Base-by-base conservation (phyloP, 2,888 invertebrate genomes). In the Smittia aterrima region DNA sequence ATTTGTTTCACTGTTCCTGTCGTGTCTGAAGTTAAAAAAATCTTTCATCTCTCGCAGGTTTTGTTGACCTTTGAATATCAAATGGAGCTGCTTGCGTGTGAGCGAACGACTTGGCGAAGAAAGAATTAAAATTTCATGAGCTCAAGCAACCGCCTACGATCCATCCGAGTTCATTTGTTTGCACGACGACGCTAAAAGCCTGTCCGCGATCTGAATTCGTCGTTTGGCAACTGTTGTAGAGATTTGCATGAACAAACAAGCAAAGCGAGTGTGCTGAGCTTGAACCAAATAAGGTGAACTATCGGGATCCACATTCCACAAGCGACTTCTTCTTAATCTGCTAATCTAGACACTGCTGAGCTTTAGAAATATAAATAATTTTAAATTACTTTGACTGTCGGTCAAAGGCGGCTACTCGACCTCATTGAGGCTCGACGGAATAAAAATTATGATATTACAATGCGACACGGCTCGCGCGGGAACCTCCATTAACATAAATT, bases 191-290 rank as follows among this genome's bases (percentile, higher is more conserved):
- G 47, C 16, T 16, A 47, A 47, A 47, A 47, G 47, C 47, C 11
- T 47, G 47, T 47, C 47, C 47, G 47, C 47, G 47, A 16, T 3
- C 47, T n/a, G 47, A 47, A 47, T n/a, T 16, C 47, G 11, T n/a
- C 9, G 47, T 9, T 32, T 9, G 32, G 32, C 32, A 32, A 32
- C 47, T 47, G 47, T 47, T 2, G 47, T 22, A 2, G 47, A 13
- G 18, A 71, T 71, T 71, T 71, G 54, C 70, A 71, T 71, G 70
- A 71, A 53, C 54, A 71, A 53, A 71, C 54, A 71, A 40, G 22
- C 24, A 24, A 32, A 53, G n/a, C 41, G 68, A 41, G 18, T 54
- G 40, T 22, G 40, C 25, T 6, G 66, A 2, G 25, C 27, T 24
- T 71, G 70, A 27, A 22, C 70, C 70, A 27, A 71, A 71, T 71